Conservation (phyloP, 2,888 invertebrate genomes). For the Pseudolycoriella hygida region DNA sequence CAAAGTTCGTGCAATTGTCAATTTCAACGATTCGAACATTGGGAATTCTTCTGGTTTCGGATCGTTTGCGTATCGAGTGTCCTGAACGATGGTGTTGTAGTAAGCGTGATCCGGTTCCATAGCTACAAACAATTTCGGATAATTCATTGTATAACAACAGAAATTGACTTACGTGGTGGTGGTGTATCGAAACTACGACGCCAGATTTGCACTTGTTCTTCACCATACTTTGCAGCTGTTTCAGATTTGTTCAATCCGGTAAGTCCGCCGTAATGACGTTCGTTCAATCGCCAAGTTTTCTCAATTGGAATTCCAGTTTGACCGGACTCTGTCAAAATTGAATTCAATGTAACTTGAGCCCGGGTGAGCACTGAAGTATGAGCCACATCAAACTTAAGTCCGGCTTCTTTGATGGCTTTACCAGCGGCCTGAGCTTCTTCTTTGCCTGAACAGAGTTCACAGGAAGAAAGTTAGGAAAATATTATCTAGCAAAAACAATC, state of each 20-base stretch:
- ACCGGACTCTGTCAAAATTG: conserved; percentile 46
- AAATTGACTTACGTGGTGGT: conserved; percentile 47
- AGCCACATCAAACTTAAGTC: conserved; percentile 57
- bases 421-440: conserved; percentile 36
- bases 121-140: conserved; percentile 18
- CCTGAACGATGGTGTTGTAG: conserved; percentile 55
- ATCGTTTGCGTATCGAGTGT: conserved; percentile 50
- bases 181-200: conserved; percentile 65
- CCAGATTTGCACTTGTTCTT: conserved; percentile 74
- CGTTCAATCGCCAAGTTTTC: conserved; percentile 71
- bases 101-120: conserved; percentile 62
- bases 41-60: conserved; percentile 63
- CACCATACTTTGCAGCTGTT: conserved; percentile 71
- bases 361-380: conserved; percentile 66
- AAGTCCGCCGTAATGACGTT: conserved; percentile 73
- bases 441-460: conserved; percentile 15
- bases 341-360: conserved; percentile 53
- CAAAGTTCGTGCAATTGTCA: conserved; percentile 62
- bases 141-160: too few species aligned
- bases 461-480: background rate
- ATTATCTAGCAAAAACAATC: background rate
- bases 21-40: conserved; percentile 62
- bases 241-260: conserved; percentile 74
- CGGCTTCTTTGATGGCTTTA: conserved; percentile 48
- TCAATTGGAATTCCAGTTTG: conserved; percentile 47